Evolutionary conservation across 1,140 invertebrate genomes (phyloP), one percentile per base, ranked within the genome.

Genomic region (Heliothis subflexa): DNA sequence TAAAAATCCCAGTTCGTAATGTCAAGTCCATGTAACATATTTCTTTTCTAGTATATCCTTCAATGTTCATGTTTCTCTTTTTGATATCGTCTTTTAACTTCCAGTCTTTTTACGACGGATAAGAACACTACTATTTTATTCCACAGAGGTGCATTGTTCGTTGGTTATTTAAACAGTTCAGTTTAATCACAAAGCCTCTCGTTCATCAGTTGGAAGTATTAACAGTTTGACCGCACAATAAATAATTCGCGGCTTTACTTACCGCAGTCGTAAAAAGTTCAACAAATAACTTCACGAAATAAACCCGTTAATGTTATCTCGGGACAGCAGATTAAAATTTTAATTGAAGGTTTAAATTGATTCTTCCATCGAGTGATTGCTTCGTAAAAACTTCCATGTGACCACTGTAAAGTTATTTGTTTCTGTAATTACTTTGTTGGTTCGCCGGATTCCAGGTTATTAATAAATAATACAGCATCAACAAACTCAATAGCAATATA

Each of bases 181-280:
- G 7, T 33, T 5, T 33, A 7, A 33, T 33, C 7, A 33, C 33
- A 33, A 7, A 33, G 33, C 33, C n/a, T 33, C 33, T 33, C 1
- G 33, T 33, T 7, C 33, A 33, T 33, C 33, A 33, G 33, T 33
- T 33, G 33, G 33, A 33, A 57, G 7, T 7, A 9, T 10, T 16
- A 57, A 25, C 11, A 18, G 54, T 55, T 55, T 55, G 55, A 21
- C 55, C 21, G 55, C 21, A 57, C 25, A 57, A 57, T 57, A 57
- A 57, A 57, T 57, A 4, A 57, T 28, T 25, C 55, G 16, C 12
- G 11, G 55, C 55, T 25, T 25, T 25, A 18, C 21, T 11, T 9
- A 25, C 21, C 21, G 55, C 21, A 25, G 21, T 12, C 12, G 55
- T 57, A 25, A 57, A 57, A 57, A 57, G 10, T 11, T 10, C 55